Evolutionary conservation across 2,888 invertebrate species (phyloP), one percentile per base, ranked within the genome.

Genomic region (Stenodera caucasica): DNA sequence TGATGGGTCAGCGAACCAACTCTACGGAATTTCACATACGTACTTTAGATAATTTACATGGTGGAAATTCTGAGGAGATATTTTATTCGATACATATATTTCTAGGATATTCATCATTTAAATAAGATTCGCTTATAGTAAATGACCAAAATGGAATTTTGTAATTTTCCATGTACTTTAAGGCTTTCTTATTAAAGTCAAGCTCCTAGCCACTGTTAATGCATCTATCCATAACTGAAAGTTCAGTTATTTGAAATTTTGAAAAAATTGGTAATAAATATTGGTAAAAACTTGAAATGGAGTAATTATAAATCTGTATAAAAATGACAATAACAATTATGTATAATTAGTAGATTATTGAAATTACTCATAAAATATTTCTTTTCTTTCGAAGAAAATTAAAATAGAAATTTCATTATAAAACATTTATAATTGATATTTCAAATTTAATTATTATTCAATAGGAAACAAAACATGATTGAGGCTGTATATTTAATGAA

Each of bases 401-500:
- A 50, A 14, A 53, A 53, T 35, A 33, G 35, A 30, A 14, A 33
- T 15, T 30, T 53, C 12, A 35, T 26, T 18, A 53, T 23, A 37
- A n/a, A 53, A 21, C 29, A 8, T 15, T 26, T 23, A 29, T 52
- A 26, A 52, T 52, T 45, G 61, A 49, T 51, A 55, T 35, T 37
- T 30, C 55, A 53, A 59, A 58, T 40, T 56, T 59, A 62, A 55
- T 62, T 62, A 62, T 53, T 55, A 26, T 21, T 15, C 3, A 33
- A 21, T 21, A 45, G 15, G 9, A 14, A 58, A 23, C 21, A 23
- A 8, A 51, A 62, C 62, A 59, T 23, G 58, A 56, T 53, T 56
- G 49, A 58, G 59, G 62, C 62, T 49, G 62, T 55, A 57, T 61
- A 45, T 29, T 53, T 49, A 57, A 57, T 57, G 45, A 55, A 45